These are phyloP conservation scores for Pristionchus entomophagus DNA, from an alignment of 2,888 invertebrate species.

Conservation along the genomic window DNA sequence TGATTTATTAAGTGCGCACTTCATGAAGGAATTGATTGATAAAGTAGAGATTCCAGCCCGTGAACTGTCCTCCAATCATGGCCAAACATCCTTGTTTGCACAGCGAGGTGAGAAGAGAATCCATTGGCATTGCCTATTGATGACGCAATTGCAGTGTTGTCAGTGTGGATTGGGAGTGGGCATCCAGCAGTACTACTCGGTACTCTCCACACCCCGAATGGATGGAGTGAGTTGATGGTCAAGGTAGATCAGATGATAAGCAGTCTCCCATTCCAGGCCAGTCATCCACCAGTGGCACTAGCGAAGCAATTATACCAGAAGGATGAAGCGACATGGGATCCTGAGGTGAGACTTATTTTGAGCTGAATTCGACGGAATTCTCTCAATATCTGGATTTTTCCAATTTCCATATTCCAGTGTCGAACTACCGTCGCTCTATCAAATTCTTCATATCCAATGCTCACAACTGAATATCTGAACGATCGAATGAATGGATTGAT, in stretches of 20 bases:
- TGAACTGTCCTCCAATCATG: neutral
- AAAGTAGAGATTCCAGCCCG: neutral
- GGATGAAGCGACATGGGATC: neutral
- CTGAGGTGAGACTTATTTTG: neutral
- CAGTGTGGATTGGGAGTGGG: slow-evolving; percentile 9
- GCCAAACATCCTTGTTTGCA: neutral
- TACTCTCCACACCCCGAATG: neutral
- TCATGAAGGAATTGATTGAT: neutral
- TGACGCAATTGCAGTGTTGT: neutral
- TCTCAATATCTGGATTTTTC: no score
- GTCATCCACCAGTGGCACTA: neutral
- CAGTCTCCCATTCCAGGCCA: neutral
- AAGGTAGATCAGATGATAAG: no score
- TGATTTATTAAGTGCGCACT: no score
- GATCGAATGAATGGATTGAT: slow-evolving; percentile 22
- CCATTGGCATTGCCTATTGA: neutral
- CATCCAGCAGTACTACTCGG: slow-evolving; percentile 12
- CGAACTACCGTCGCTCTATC: neutral
- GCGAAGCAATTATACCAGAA: neutral
- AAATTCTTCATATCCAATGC: neutral
- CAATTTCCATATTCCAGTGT: neutral
- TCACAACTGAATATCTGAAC: neutral
- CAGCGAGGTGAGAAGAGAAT: neutral
- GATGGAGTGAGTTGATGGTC: no score
- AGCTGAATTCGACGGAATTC: neutral